These are phyloP conservation scores for Lagopus leucura DNA, from an alignment of 2,113 vertebrate genomes.

Conservation along the genomic window DNA sequence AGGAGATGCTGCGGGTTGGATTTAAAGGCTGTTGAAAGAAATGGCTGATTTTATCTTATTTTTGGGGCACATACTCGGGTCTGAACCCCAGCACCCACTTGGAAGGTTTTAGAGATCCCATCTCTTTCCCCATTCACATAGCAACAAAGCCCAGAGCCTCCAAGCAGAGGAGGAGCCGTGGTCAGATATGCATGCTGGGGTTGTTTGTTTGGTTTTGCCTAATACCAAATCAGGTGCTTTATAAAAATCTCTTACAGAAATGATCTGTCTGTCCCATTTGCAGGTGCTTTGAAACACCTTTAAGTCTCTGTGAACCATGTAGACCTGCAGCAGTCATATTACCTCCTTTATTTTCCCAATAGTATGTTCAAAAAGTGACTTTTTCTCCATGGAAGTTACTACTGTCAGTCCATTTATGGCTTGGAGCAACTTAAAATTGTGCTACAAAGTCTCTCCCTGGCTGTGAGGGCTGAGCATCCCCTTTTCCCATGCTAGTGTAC, in stretches of 20 bases:
- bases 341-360: neutral
- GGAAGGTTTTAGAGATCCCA: neutral
- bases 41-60: neutral
- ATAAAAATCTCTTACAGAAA: neutral
- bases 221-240: neutral
- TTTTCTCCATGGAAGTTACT: neutral
- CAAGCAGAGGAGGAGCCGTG: neutral
- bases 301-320: neutral
- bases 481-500: rapidly evolving
- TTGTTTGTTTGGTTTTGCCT: neutral
- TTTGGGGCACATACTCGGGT: neutral
- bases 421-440: neutral
- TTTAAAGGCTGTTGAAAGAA: neutral
- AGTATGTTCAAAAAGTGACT: neutral
- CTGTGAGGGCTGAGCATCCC: neutral
- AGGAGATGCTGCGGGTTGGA: neutral
- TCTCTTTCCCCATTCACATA: neutral
- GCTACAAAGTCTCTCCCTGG: neutral
- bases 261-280: neutral
- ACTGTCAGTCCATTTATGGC: neutral
- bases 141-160: neutral
- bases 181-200: rapidly evolving
- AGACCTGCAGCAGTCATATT: neutral
- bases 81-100: neutral
- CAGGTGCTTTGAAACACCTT: neutral